A percentile compares a stretch with the other conserved stretches of the same genome.
Evolutionary conservation across 2,797 vertebrate genomes (phyloP).

Genomic region (Periparus ater): DNA sequence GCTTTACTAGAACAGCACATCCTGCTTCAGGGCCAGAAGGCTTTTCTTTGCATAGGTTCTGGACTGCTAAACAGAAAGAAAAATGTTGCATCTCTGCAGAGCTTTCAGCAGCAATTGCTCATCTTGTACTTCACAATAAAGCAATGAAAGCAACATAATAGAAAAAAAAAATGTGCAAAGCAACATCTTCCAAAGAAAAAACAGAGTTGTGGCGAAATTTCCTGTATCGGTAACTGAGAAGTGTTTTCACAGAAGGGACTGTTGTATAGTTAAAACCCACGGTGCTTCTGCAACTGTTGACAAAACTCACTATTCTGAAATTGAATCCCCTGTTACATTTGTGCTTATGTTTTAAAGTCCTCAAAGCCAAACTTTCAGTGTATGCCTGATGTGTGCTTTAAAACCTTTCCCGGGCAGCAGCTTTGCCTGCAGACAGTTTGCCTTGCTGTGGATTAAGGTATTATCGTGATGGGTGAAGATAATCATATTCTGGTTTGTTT

Average conservation of each 20-base stretch:
- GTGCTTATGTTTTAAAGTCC: neutral
- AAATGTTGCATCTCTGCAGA: neutral
- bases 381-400: neutral
- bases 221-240: neutral
- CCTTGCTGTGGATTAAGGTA: conserved; percentile 38
- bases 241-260: neutral
- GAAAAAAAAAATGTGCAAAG: neutral
- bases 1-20: neutral
- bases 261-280: neutral
- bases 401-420: neutral
- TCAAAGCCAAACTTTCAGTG: neutral
- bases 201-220: neutral
- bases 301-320: conserved; percentile 20
- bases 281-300: neutral
- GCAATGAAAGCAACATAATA: neutral
- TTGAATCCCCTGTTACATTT: neutral
- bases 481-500: conserved; percentile 32
- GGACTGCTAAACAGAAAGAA: neutral
- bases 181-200: neutral
- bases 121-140: neutral
- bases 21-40: neutral
- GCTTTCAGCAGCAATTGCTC: neutral
- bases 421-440: neutral
- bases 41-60: neutral
- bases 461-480: neutral